These are phyloP conservation scores for Mesorhabditis belari DNA, from an alignment of 2,888 invertebrate species.

Conservation along the genomic window DNA sequence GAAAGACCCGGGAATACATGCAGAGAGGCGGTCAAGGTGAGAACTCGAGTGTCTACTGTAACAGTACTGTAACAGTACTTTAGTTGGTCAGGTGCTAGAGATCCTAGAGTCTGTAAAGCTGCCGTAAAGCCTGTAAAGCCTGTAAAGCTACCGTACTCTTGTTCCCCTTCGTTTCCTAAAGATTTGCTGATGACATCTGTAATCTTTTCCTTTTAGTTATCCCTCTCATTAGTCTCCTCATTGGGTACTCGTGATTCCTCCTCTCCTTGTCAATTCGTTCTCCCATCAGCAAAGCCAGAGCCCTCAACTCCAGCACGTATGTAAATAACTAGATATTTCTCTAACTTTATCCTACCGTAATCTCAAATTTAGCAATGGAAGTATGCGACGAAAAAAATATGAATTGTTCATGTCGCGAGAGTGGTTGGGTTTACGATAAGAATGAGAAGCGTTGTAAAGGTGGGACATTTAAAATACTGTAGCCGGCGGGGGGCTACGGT, in stretches of 20 bases:
- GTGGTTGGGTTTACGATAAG: conserved; percentile 32
- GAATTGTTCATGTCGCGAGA: conserved; percentile 30
- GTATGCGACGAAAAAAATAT: conserved; percentile 27
- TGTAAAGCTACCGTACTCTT: no score
- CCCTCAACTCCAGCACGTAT: no score
- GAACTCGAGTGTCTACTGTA: background rate
- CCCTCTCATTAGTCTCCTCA: background rate
- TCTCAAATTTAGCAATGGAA: conserved; percentile 22
- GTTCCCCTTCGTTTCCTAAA: no score
- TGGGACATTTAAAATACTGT: no score
- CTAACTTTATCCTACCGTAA: no score
- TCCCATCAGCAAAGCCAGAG: background rate
- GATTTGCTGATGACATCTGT: no score
- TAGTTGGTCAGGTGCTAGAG: no score
- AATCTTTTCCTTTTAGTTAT: background rate
- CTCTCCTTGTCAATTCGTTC: background rate
- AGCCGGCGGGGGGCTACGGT: background rate
- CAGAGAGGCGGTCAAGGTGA: conserved; percentile 23
- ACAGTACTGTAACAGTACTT: no score
- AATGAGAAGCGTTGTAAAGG: conserved; percentile 29
- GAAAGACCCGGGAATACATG: conserved; percentile 17
- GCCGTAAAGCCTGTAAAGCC: no score
- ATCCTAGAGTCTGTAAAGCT: no score
- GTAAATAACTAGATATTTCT: no score
- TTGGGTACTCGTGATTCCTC: background rate